Conservation (phyloP, 2,888 invertebrate genomes). For the Sussaba pulchella region DNA sequence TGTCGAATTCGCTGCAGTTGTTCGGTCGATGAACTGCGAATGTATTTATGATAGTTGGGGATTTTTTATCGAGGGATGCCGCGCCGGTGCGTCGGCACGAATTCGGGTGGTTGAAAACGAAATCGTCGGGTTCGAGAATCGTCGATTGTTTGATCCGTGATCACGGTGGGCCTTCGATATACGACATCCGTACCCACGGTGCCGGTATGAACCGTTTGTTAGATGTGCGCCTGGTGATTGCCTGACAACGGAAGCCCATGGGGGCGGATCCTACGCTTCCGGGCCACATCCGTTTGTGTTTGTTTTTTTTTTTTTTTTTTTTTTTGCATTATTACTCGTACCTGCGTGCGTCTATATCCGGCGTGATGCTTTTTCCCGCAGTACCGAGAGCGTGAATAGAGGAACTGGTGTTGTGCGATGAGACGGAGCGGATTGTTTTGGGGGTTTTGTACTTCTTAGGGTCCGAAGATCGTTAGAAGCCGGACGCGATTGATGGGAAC, state of each 20-base stretch:
- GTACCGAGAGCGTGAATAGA: background rate
- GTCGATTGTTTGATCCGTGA: slow-evolving; percentile 55
- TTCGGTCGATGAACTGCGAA: slow-evolving; percentile 12
- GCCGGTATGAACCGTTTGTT: slow-evolving; percentile 57
- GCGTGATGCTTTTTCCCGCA: background rate
- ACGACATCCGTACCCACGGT: slow-evolving; percentile 54
- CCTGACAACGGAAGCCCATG: slow-evolving; percentile 77
- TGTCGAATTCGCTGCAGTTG: too few relatives aligned
- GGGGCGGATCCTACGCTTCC: slow-evolving; percentile 75
- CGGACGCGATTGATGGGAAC: too few relatives aligned
- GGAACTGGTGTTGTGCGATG: background rate
- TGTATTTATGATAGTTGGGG: slow-evolving; percentile 10
- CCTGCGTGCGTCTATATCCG: slow-evolving; percentile 44
- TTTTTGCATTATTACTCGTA: slow-evolving; percentile 17
- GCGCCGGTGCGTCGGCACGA: slow-evolving; percentile 1
- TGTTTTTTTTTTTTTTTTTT: slow-evolving; percentile 38
- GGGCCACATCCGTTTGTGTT: slow-evolving; percentile 60
- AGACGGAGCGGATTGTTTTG: background rate
- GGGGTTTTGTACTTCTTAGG: too few relatives aligned
- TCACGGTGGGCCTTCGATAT: slow-evolving; percentile 30
- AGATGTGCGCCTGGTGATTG: slow-evolving; percentile 70
- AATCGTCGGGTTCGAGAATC: slow-evolving; percentile 57
- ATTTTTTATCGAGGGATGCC: too few relatives aligned
- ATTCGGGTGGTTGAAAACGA: slow-evolving; percentile 36
- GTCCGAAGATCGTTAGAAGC: too few relatives aligned